Evolutionary conservation across 2,888 invertebrate species (phyloP).

Genomic region (Ormyrus thymus): DNA sequence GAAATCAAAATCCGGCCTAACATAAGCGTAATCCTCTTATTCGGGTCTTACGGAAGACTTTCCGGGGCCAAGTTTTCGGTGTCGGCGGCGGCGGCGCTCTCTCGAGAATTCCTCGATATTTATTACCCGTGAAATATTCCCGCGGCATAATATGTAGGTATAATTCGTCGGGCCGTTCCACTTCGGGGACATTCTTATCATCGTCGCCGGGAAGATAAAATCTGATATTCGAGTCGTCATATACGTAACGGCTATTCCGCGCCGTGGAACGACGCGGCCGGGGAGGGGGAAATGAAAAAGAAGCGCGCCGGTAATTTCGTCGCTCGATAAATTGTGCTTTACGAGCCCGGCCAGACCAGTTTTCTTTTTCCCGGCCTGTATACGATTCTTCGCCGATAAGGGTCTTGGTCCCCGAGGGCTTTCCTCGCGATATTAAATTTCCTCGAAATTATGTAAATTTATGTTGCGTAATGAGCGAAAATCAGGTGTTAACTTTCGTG

Average conservation of each 20-base stretch:
- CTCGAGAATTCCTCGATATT: constrained; percentile 30
- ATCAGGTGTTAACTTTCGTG: no score
- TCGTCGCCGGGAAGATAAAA: constrained; percentile 24
- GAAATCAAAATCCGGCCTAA: constrained; percentile 38
- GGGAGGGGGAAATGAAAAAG: neutral
- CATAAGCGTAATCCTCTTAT: constrained; percentile 43
- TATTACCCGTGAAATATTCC: constrained; percentile 42
- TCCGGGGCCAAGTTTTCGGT: constrained; percentile 3
- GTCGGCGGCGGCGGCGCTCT: neutral
- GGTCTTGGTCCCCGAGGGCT: no score
- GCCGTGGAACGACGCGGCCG: neutral
- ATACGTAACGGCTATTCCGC: neutral
- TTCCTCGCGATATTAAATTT: neutral
- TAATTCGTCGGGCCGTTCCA: constrained; percentile 21
- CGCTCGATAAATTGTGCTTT: constrained; percentile 37
- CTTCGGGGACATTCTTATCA: constrained; percentile 7
- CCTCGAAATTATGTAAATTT: neutral
- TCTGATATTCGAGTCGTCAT: constrained; percentile 22
- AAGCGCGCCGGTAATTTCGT: constrained; percentile 5
- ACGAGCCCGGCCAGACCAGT: neutral
- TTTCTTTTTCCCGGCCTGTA: neutral
- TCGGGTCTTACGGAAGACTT: constrained; percentile 8
- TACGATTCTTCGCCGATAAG: constrained; percentile 1
- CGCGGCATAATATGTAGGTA: constrained; percentile 7
- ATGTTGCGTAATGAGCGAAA: no score